Conservation (phyloP, 2,797 vertebrate species). For the Mus minutoides region DNA sequence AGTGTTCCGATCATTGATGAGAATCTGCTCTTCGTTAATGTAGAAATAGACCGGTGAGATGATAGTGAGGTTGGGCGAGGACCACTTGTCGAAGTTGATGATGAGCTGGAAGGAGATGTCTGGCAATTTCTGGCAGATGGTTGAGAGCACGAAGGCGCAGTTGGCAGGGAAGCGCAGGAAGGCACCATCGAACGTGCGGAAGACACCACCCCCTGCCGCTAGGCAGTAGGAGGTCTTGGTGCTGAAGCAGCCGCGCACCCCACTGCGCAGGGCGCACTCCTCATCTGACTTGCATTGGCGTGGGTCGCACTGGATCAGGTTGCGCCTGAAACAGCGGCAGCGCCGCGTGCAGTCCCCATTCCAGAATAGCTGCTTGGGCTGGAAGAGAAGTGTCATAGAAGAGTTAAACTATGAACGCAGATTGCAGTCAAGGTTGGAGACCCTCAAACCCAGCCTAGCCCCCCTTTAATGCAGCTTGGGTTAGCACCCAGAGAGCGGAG, state of each 20-base stretch:
- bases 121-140: conserved; percentile 98
- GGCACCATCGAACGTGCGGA: conserved; percentile 97
- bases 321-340: conserved; percentile 98
- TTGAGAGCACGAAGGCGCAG: conserved; percentile 98
- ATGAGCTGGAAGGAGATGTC: conserved; percentile 99
- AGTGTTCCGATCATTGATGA: conserved; percentile 94
- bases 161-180: conserved; percentile 97
- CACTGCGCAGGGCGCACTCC: conserved; percentile 93
- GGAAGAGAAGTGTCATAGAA: conserved; percentile 5
- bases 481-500: neutral
- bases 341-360: conserved; percentile 96
- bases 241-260: conserved; percentile 94
- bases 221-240: conserved; percentile 95
- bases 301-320: conserved; percentile 97
- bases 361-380: conserved; percentile 99
- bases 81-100: conserved; percentile 99
- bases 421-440: neutral
- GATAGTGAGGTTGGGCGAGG: conserved; percentile 96
- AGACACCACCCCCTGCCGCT: conserved; percentile 95
- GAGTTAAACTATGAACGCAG: neutral
- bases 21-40: conserved; percentile 99
- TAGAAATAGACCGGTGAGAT: conserved; percentile 98
- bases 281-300: conserved; percentile 96
- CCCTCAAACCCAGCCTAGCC: neutral
- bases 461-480: neutral